Base-by-base conservation (phyloP, 2,888 invertebrate species). In the Siphlonurus alternatus region DNA sequence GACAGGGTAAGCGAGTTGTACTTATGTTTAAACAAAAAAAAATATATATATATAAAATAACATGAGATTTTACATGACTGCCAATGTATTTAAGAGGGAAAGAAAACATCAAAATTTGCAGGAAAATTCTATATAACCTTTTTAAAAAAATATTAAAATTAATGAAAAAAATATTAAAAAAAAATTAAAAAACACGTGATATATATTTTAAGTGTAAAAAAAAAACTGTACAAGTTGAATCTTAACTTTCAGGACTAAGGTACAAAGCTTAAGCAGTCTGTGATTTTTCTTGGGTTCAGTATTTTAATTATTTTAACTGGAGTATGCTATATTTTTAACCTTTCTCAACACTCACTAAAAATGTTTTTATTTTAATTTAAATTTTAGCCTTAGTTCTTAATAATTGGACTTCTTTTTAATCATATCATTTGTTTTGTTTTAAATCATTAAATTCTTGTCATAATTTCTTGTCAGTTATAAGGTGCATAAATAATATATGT, bases 191-290 rank as follows among this genome's bases (percentile, higher is more conserved):
- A 38, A 38, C 5, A 38, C 38, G 38, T 38, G 38, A 38, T 38
- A 38, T 38, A 38, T 38, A 38, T 38, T 38, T 38, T 38, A 38
- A 38, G 38, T 38, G 38, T 38, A 38, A 38, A 10, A 38, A n/a
- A 38, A 38, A 38, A 10, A 38, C 38, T 38, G 38, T 38, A 38
- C 38, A 38, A 38, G 38, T 38, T 38, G 15, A 38, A 10, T 38
- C 38, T 38, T n/a, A 38, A 38, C 38, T 38, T 38, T 38, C 38
- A 38, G 38, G 38, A 38, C 38, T 38, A 63, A 63, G 63, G 63
- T 63, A 63, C 63, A 63, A 63, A 63, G 63, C 59, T 63, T 38
- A 63, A 63, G 63, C 63, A 63, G 63, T 51, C 63, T 63, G 63
- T 63, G 63, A 63, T 63, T 63, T 62, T 38, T 38, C 38, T 38